A percentile compares a stretch with the other conserved stretches of the same genome.
These are phyloP conservation scores for Stegastes partitus DNA, from an alignment of 2,113 vertebrate genomes.

Conservation along the genomic window DNA sequence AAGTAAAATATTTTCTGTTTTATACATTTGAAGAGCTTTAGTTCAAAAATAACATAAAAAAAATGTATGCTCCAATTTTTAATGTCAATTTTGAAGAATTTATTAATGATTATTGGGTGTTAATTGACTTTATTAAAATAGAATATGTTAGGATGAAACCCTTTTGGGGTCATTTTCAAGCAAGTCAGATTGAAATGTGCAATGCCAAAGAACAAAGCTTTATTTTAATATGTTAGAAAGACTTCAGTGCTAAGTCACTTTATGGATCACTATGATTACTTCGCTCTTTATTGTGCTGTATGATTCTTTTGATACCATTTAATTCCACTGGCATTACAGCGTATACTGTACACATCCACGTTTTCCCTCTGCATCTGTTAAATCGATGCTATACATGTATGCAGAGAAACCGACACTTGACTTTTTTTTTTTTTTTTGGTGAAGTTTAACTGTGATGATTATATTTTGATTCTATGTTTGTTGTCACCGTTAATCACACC, in stretches of 20 bases:
- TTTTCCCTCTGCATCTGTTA: conserved; percentile 66
- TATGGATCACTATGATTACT: conserved; percentile 60
- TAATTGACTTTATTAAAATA: conserved; percentile 1
- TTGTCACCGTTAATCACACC: conserved; percentile 76
- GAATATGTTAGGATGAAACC: not conserved
- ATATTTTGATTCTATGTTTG: conserved; percentile 63
- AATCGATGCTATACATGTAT: conserved; percentile 52
- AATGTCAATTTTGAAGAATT: not conserved
- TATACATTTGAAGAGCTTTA: not conserved
- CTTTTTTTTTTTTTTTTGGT: conserved; percentile 60
- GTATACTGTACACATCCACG: conserved; percentile 73
- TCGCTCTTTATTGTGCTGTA: conserved; percentile 56
- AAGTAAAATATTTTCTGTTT: conserved; percentile 3
- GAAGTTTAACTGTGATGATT: conserved; percentile 81
- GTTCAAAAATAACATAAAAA: not conserved
- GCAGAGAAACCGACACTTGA: conserved; percentile 83
- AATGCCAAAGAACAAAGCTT: conserved; percentile 65
- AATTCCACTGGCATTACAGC: conserved; percentile 79
- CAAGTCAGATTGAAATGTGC: conserved; percentile 61
- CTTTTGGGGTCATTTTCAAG: not conserved
- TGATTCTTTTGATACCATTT: conserved; percentile 63
- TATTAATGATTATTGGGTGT: not conserved
- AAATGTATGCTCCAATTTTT: not conserved
- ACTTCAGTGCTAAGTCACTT: conserved; percentile 67
- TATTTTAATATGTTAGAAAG: conserved; percentile 34